Evolutionary conservation across 2,797 vertebrate species (phyloP), one percentile per base, ranked within the genome.

Genomic region (Rhinophrynus dorsalis): DNA sequence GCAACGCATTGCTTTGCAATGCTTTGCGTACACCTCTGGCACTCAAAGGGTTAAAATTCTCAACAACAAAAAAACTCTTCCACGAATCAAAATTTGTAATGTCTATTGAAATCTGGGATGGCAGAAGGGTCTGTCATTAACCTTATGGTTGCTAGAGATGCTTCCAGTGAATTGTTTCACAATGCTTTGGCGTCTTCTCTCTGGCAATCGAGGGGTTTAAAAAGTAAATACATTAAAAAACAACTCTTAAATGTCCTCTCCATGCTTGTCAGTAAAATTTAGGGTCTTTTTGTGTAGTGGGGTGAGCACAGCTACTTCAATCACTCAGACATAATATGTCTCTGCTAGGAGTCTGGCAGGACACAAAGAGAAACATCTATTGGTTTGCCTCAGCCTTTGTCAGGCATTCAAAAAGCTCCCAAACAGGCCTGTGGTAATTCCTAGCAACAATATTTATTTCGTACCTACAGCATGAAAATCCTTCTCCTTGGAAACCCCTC

Each of bases 331-430:
- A 94, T 92, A 91, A 89, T 91, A 81, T 85, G 85, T 89, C 92
- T 88, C 90, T 87, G 89, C 85, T 88, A 92, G 91, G 91, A 78
- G 77, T 89, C 89, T 88, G 81, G 86, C 86, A 75, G 80, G 81
- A 85, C 83, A 94, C 91, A 94, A 93, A 92, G 90, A 88, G 81
- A 88, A 87, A 93, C 89, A 93, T 92, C 86, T 85, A 90, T 89
- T 82, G 88, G 87, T 87, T 81, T 88, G 87, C 83, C 78, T 86
- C 83, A 79, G 80, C 81, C 84, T 64, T 84, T 85, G 86, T 87
- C 89, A 88, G 84, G 86, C 80, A 84, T 92, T 94, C 89, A 91
- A 81, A 83, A 86, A 79, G 86, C 83, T 89, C 79, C 86, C 76
- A 86, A 87, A 91, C 89, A 82, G 85, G 84, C 88, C 84, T 84